Conservation (phyloP, 2,888 invertebrate genomes). For the Perithous albicinctus region DNA sequence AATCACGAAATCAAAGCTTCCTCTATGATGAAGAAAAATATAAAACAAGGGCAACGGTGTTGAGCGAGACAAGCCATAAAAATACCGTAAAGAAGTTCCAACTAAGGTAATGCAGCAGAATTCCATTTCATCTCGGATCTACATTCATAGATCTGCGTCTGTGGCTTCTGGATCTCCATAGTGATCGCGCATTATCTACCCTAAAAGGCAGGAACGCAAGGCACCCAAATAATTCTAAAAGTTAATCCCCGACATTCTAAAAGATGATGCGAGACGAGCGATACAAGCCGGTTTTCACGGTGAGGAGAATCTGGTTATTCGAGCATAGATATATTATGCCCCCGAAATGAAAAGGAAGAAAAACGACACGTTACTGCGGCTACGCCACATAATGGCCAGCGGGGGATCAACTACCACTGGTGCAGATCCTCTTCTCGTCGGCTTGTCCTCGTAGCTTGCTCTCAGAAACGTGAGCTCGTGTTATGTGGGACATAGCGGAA, state of each 20-base stretch:
- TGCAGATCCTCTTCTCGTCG: constrained; percentile 1
- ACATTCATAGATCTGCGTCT: background rate
- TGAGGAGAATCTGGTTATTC: constrained; percentile 34
- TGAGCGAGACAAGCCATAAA: background rate
- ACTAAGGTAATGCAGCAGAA: background rate
- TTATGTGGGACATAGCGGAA: constrained; percentile 83
- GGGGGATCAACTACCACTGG: background rate
- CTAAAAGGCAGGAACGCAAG: background rate
- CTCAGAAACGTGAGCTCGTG: constrained; percentile 74
- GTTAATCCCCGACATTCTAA: background rate
- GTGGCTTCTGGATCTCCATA: constrained; percentile 12
- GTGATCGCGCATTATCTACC: background rate
- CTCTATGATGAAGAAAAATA: no score
- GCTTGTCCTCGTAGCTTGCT: constrained; percentile 58
- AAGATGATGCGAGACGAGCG: background rate
- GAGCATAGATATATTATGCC: constrained; percentile 39
- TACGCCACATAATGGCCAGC: constrained; percentile 29
- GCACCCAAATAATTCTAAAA: background rate
- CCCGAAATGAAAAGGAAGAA: constrained; percentile 37
- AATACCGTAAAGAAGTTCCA: background rate
- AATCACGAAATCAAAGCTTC: no score
- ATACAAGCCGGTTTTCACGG: constrained; percentile 12
- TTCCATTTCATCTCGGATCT: background rate
- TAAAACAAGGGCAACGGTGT: background rate
- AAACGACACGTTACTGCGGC: constrained; percentile 37